phyloP scores from a whole-genome alignment of 2,113 vertebrate species.

The Syngnathus scovelli region DNA sequence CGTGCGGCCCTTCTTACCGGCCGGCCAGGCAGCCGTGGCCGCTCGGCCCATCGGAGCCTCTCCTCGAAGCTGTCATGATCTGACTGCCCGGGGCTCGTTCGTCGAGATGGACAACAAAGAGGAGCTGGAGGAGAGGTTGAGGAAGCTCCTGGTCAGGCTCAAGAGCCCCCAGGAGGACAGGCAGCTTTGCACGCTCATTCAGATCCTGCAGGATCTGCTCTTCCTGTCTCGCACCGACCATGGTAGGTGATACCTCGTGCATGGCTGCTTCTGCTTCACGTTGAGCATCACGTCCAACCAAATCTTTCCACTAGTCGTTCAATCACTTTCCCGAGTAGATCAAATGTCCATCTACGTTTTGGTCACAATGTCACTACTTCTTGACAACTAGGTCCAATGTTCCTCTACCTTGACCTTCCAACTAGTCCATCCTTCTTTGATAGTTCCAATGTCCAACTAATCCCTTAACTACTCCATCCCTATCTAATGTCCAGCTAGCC shows the following conservation, averaged over 20 bases:
- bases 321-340: not conserved
- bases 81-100: not conserved
- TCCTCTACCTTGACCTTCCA: not conserved
- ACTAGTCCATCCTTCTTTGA: not conserved
- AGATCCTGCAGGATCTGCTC: slow-evolving; percentile 84
- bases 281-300: not conserved
- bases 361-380: not conserved
- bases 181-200: slow-evolving; percentile 77
- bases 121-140: slow-evolving; percentile 73
- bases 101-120: slow-evolving; percentile 60
- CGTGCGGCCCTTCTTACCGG: not conserved
- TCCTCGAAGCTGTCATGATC: not conserved
- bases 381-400: not conserved
- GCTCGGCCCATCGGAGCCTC: not conserved
- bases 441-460: not conserved
- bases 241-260: slow-evolving; percentile 66
- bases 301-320: not conserved
- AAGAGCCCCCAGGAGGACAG: slow-evolving; percentile 78
- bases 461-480: not conserved
- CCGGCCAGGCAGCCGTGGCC: not conserved
- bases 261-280: not conserved
- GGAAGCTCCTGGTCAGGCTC: slow-evolving; percentile 83
- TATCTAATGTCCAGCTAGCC: not conserved
- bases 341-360: not conserved
- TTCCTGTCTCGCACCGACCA: slow-evolving; percentile 73